A percentile compares a stretch with the other conserved stretches of the same genome.
Conservation (phyloP, 37 sponge, comb jelly and placozoan species). For the Beroe ovata region DNA sequence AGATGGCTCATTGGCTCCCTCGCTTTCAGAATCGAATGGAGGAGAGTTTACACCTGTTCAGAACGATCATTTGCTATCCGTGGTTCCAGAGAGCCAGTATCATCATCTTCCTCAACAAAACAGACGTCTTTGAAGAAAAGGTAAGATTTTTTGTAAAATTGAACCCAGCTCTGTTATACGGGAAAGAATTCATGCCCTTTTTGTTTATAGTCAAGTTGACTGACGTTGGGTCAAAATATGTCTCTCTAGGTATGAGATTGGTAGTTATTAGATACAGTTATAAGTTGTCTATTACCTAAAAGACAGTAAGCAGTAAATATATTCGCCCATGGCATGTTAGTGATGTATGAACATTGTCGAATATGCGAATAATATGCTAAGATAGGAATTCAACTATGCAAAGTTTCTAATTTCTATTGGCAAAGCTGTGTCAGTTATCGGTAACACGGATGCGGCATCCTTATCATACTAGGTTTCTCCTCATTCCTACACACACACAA, state of each 20-base stretch:
- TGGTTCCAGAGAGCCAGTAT: slow-evolving; percentile 66
- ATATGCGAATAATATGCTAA: no score
- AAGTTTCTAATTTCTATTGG: no score
- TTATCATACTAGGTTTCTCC: no score
- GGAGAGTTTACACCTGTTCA: slow-evolving; percentile 68
- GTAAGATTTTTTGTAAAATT: neutral
- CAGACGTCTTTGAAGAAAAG: slow-evolving; percentile 69
- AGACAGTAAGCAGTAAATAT: no score
- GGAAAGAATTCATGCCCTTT: neutral
- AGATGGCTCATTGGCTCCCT: no score
- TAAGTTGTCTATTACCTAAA: no score
- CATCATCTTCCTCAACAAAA: slow-evolving; percentile 71
- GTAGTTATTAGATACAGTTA: neutral
- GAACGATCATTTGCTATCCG: slow-evolving; percentile 57
- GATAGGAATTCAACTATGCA: no score
- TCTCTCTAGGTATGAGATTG: neutral
- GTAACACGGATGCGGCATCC: no score
- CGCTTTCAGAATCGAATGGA: slow-evolving; percentile 70
- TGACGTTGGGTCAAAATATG: neutral
- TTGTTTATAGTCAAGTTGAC: neutral
- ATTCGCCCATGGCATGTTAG: no score
- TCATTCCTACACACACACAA: no score
- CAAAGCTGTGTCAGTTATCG: no score
- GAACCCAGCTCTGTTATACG: neutral
- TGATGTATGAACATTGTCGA: no score